A percentile compares a stretch with the other conserved stretches of the same genome.
Evolutionary conservation across 2,888 invertebrate genomes (phyloP).

Genomic region (Conistra vaccinii): DNA sequence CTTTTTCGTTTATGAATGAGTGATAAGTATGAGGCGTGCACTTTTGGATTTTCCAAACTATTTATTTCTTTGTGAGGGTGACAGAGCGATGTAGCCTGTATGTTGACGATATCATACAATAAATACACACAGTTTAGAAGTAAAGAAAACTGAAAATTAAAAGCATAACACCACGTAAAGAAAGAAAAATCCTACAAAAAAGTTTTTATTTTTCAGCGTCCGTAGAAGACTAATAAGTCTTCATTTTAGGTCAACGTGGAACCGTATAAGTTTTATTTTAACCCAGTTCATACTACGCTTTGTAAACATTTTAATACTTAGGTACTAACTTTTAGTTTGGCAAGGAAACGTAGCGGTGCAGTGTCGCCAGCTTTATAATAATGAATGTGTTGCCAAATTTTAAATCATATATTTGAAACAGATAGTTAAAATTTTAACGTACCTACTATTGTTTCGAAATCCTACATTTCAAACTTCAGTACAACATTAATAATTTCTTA

Average conservation of each 20-base stretch:
- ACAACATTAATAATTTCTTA: not conserved
- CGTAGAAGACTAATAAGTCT: not conserved
- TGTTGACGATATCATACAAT: too few relatives aligned
- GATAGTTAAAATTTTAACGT: not conserved
- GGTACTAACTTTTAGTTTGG: constrained; percentile 27
- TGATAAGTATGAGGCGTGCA: too few relatives aligned
- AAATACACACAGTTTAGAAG: too few relatives aligned
- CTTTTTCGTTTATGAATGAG: too few relatives aligned
- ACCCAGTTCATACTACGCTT: constrained; percentile 20
- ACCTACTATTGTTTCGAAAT: not conserved
- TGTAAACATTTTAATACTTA: constrained; percentile 39
- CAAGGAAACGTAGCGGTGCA: constrained; percentile 15
- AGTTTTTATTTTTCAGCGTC: not conserved
- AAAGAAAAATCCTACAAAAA: not conserved
- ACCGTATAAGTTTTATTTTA: constrained; percentile 29
- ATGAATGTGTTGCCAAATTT: constrained; percentile 33
- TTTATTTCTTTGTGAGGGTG: not conserved
- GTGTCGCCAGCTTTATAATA: constrained; percentile 23
- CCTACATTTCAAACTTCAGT: not conserved
- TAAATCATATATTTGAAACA: not conserved
- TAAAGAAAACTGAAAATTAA: not conserved
- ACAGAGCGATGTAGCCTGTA: not conserved
- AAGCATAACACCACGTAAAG: not conserved
- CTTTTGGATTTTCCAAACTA: too few relatives aligned
- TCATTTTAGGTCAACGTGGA: constrained; percentile 15